These are phyloP conservation scores for Venustaconcha ellipsiformis DNA, from an alignment of 1,140 invertebrate genomes.

Conservation along the genomic window DNA sequence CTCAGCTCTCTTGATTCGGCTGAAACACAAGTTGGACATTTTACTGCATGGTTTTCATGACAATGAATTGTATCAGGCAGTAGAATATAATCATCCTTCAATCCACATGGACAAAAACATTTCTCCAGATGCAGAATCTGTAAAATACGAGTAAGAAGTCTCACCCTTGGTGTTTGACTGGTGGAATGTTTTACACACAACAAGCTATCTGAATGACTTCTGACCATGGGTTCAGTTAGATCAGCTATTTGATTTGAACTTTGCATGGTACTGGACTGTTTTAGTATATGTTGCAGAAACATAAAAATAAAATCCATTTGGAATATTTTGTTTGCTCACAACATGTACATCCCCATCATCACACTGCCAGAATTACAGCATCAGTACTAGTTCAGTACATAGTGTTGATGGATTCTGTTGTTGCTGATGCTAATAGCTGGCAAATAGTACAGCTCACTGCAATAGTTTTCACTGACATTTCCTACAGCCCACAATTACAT, in stretches of 20 bases:
- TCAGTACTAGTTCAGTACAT: background rate
- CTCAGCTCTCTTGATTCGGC: background rate
- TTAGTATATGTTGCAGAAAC: background rate
- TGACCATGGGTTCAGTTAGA: background rate
- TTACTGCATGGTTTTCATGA: background rate
- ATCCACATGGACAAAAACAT: slow-evolving; percentile 10
- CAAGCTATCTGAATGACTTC: slow-evolving; percentile 28
- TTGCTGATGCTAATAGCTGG: too few relatives aligned
- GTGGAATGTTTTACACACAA: slow-evolving; percentile 11
- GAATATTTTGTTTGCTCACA: background rate
- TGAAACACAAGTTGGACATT: slow-evolving; percentile 15
- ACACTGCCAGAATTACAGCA: background rate
- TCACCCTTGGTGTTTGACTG: background rate
- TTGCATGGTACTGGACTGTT: background rate
- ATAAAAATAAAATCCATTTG: background rate
- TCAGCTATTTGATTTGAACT: background rate
- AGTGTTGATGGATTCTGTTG: background rate
- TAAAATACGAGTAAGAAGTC: slow-evolving; percentile 16
- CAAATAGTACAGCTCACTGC: too few relatives aligned
- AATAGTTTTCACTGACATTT: too few relatives aligned
- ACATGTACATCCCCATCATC: background rate
- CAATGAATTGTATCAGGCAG: too few relatives aligned
- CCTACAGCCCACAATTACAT: too few relatives aligned
- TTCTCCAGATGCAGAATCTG: slow-evolving; percentile 23
- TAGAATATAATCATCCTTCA: too few relatives aligned